Base-by-base conservation (phyloP, 2,113 vertebrate genomes). In the Maccullochella peelii region DNA sequence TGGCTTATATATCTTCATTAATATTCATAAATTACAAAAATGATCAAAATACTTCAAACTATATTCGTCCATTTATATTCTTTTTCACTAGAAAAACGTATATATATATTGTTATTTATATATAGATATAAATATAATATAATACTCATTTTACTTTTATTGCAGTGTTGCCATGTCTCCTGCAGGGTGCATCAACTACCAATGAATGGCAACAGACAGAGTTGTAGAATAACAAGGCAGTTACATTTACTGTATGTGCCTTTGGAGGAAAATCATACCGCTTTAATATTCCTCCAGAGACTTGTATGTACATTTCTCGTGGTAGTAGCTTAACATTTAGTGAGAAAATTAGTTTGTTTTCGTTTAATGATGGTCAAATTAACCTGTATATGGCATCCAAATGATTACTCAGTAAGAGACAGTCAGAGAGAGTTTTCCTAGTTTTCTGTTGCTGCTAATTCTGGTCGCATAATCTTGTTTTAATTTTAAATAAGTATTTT, bases 111-210 rank as follows among this genome's bases (percentile, higher is more conserved):
- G n/a, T n/a, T n/a, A n/a, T n/a, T n/a, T n/a, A n/a, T n/a, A n/a
- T n/a, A n/a, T n/a, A n/a, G n/a, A n/a, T n/a, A n/a, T n/a, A n/a
- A n/a, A n/a, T n/a, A n/a, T n/a, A n/a, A n/a, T n/a, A n/a, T n/a
- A n/a, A 25, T 57, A 30, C 12, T 23, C 42, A 2, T 25, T 23
- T 38, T 30, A 9, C 21, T 49, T 15, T 40, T 50, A 5, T 9
- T 84, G 85, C 47, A 84, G 12, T 77, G 25, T 30, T 61, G 3
- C 27, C 21, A 8, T 44, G 5, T 55, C 4, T 77, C 85, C 90
- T 75, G 80, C 85, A 91, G 91, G 42, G 79, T 5, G 85, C 85
- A 77, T 18, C 58, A 86, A 15, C 30, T 8, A 40, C 52, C 57
- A 30, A 14, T 20, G 16, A 68, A 76, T 38, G 38, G 14, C 16